Percentiles rank a stretch among this genome's conserved stretches.
phyloP scores from a whole-genome alignment of 1,140 invertebrate species.

The Copidosoma floridanum region DNA sequence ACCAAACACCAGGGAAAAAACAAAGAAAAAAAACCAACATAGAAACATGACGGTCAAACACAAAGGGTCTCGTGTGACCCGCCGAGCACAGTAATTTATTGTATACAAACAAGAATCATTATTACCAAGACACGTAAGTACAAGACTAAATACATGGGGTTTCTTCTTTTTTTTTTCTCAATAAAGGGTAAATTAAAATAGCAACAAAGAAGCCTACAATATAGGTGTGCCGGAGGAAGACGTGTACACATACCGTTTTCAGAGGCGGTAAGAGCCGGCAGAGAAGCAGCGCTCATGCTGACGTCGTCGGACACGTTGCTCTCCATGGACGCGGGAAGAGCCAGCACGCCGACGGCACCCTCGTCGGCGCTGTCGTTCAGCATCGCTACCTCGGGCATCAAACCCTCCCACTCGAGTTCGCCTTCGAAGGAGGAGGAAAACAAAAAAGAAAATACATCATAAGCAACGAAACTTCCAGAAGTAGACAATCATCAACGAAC shows the following conservation, averaged over 20 bases:
- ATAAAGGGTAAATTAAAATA: no score
- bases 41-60: no score
- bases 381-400: constrained; percentile 48
- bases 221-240: no score
- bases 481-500: background rate
- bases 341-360: constrained; percentile 35
- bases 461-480: no score
- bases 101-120: no score
- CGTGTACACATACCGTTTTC: no score
- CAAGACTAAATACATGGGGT: background rate
- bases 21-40: background rate
- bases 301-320: constrained; percentile 26
- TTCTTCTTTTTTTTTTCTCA: no score
- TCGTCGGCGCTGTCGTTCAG: constrained; percentile 45
- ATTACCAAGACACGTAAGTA: background rate
- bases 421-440: constrained; percentile 33
- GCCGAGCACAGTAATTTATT: no score
- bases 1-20: constrained; percentile 25
- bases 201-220: no score
- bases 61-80: no score
- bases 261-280: constrained; percentile 39
- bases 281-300: constrained; percentile 21
- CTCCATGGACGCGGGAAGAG: constrained; percentile 36
- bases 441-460: background rate
- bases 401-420: constrained; percentile 52